Base-by-base conservation (phyloP, 2,113 vertebrate species). In the Psilopsiagon aymara region DNA sequence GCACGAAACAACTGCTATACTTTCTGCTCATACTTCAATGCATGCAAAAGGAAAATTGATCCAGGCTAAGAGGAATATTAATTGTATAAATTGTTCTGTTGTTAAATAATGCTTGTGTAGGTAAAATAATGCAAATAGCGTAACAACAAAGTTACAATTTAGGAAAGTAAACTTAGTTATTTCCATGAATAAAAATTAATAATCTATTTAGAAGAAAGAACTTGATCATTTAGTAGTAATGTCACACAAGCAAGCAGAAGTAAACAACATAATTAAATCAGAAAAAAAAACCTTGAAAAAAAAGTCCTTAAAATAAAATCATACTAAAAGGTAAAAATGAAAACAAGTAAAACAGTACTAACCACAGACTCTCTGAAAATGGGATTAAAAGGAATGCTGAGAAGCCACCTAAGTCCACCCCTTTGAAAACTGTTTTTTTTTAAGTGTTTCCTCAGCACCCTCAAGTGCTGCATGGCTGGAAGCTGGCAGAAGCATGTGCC, bases 141-240 rank as follows among this genome's bases (percentile, higher is more conserved):
- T 55, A 59, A 91, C 94, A 96, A 86, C 62, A 90, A 95, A 39
- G 47, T 39, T 14, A 69, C 12, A 62, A 15, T 31, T 33, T 71
- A 85, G 77, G 93, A 82, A 94, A 90, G 43, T 84, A 86, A 63
- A 94, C 35, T 35, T 70, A 28, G 33, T n/a, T 92, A 76, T 69
- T 94, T 96, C 81, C 57, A 90, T 80, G 86, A 73, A 88, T 90
- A 87, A 90, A 96, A 46, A 92, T 39, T 60, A 60, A 93, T 88
- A 81, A 71, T 55, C 53, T 90, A 51, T 82, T 94, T 90, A 88
- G 59, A 81, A 95, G 64, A 67, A 88, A 51, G 28, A 82, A 57
- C 24, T 90, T 78, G 16, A 33, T 91, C 41, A 49, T 67, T 96
- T 86, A 16, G 18, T 57, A 63, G 55, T 55, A 91, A 94, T n/a